Base-by-base conservation (phyloP, 1,140 invertebrate genomes). In the Ceratosolen solmsi region DNA sequence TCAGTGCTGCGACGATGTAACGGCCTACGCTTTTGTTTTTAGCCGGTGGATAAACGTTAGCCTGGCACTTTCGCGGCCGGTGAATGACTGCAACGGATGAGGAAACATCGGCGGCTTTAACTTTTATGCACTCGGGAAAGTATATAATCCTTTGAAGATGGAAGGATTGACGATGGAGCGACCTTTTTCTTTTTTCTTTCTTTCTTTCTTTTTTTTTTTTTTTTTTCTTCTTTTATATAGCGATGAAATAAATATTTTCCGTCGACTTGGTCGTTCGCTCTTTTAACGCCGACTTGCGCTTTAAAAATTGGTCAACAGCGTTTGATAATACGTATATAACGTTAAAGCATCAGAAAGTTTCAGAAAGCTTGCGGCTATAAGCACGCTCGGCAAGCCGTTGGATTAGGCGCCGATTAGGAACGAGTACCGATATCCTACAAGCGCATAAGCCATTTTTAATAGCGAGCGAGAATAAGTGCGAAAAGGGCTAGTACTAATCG, bases 81-180 rank as follows among this genome's bases (percentile, higher is more conserved):
- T 51, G 25, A 78, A 70, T 68, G 58, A 75, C 36, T 81, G 60
- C 79, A 81, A 68, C 79, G 79, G 72, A 68, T 81, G 77, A 79
- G 9, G 36, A 70, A 79, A 36, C 77, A 71, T 22, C 76, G 38
- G 17, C 1, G 38, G 70, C 78, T 74, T 80, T 70, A 58, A 68
- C 75, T 81, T 81, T 76, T 68, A 81, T 81, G 80, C 80, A 81
- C 80, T 81, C 80, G 80, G 60, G 58, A 70, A 56, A 65, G 41
- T 81, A 58, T 38, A 36, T 75, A 81, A 81, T 81, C 63, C 80
- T 81, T 81, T 81, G 80, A 81, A 54, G 65, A n/a, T 72, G 27
- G 38, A 54, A 71, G 77, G 60, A 70, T 38, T 65, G 75, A 58
- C 74, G 36, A 49, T 51, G 54, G 17, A 60, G n/a, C 33, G 41